Conservation (phyloP, 2,888 invertebrate genomes). For the Caenorhabditis parvicauda region DNA sequence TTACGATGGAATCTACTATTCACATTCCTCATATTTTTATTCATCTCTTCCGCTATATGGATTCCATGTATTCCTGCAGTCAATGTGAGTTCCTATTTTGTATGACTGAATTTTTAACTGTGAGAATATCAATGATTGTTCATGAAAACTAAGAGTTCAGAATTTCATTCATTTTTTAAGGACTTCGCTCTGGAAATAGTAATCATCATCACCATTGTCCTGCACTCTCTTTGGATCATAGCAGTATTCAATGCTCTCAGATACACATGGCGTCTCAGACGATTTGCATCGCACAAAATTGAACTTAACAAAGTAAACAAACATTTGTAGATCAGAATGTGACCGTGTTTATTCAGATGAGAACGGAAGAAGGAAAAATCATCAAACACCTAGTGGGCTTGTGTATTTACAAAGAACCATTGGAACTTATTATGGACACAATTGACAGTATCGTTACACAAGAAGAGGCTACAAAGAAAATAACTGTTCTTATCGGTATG, state of each 20-base stretch:
- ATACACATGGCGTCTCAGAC: conserved; percentile 37
- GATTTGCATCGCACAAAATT: conserved; percentile 40
- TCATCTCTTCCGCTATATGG: conserved; percentile 52
- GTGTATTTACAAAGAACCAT: conserved; percentile 49
- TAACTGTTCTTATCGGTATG: conserved; percentile 50
- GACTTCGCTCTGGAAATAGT: conserved; percentile 50
- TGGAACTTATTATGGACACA: conserved; percentile 49
- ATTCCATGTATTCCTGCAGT: conserved; percentile 45
- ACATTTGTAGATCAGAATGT: neutral
- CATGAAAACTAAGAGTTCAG: neutral
- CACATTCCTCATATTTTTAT: conserved; percentile 51
- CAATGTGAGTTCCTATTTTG: conserved; percentile 26
- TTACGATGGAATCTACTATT: conserved; percentile 57
- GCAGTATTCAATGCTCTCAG: conserved; percentile 49
- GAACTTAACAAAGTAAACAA: conserved; percentile 33
- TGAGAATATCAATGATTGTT: neutral
- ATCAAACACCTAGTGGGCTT: conserved; percentile 46
- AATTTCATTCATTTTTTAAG: conserved; percentile 12
- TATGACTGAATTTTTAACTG: neutral
- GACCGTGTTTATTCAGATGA: conserved; percentile 19
- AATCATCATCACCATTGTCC: conserved; percentile 40
- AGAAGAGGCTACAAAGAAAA: conserved; percentile 43
- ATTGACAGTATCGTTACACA: conserved; percentile 48
- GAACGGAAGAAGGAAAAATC: conserved; percentile 27
- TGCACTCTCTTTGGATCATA: conserved; percentile 46